Evolutionary conservation across 2,113 vertebrate species (phyloP), one percentile per base, ranked within the genome.

Genomic region (Nyctereutes procyonoides): DNA sequence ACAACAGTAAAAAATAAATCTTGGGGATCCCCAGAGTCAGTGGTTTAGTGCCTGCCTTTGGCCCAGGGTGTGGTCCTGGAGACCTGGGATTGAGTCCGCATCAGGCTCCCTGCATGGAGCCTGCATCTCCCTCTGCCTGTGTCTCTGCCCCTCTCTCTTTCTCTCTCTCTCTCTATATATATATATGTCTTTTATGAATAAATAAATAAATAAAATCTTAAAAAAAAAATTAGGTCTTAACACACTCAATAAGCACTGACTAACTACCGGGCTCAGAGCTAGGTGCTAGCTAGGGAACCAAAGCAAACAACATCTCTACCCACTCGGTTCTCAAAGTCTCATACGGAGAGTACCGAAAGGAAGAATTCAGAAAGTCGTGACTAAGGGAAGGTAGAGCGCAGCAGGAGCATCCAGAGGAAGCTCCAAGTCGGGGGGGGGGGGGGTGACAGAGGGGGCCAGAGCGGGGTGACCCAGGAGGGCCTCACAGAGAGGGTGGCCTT

Each of bases 381-480:
- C 51, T 35, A 7, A 32, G 2, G 0, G 8, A 8, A 62, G 38
- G 26, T 30, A 14, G 0, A 12, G 77, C 1, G n/a, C n/a, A 15
- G 0, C 2, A 20, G 48, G 67, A 38, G 5, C 13, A 11, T 0
- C 22, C 15, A 17, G 5, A 24, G 35, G n/a, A 74, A 76, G 53
- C 65, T 9, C 2, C 11, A n/a, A 15, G 2, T 20, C 10, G 12
- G 22, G 2, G 12, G 7, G 17, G 8, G 17, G 1, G 30, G 3
- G 10, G 4, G 12, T 20, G 32, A 35, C 35, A 43, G 32, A 4
- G 8, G 5, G 12, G 28, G 32, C 35, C 35, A 43, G 32, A 38
- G 20, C 80, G 0, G 22, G 24, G 20, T 8, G 4, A 55, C 4
- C 12, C 32, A 56, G 28, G 32, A n/a, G 76, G 55, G 5, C 35